Evolutionary conservation across 2,888 invertebrate genomes (phyloP), one percentile per base, ranked within the genome.

Genomic region (Cephus spinipes): DNA sequence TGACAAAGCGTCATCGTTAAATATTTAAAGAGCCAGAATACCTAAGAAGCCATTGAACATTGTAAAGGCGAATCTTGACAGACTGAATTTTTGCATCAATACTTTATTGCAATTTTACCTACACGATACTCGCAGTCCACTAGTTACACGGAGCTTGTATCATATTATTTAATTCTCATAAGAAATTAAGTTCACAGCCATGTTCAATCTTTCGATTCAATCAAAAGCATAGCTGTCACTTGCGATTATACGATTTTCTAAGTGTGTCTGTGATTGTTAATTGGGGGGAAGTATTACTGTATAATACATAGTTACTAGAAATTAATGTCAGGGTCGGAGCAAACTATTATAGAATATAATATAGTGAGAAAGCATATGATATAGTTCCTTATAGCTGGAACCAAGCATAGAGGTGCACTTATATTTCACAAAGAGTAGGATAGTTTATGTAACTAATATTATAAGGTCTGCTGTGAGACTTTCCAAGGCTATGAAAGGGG

Each of bases 401-500:
- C 77, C 74, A 77, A 77, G 73, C 33, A 69, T 76, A 77, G 74
- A 12, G 34, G 74, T 74, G 74, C 74, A 77, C 77, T 74, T 74
- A 69, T 74, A 77, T 35, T 77, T 77, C n/a, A 68, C 23, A 33
- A 77, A 74, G 68, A 30, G 31, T 77, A 68, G 32, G 36, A 23
- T 68, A 75, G 32, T 31, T 68, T 73, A 40, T 73, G 9, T 35
- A 73, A 55, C 9, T 55, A 23, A 2, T 55, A 23, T 55, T 40
- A 1, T 15, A 15, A 55, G 23, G 2, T 55, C 55, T 55, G 9
- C 55, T 23, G 55, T 9, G 55, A 55, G 55, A 23, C 23, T 55
- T 55, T 55, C 23, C 55, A 23, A 55, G 23, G 55, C 55, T 2
- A 23, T 23, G 23, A 55, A 23, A 23, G 55, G 55, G 55, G 23